phyloP scores from a whole-genome alignment of 2,113 vertebrate genomes.

The Merops nubicus region DNA sequence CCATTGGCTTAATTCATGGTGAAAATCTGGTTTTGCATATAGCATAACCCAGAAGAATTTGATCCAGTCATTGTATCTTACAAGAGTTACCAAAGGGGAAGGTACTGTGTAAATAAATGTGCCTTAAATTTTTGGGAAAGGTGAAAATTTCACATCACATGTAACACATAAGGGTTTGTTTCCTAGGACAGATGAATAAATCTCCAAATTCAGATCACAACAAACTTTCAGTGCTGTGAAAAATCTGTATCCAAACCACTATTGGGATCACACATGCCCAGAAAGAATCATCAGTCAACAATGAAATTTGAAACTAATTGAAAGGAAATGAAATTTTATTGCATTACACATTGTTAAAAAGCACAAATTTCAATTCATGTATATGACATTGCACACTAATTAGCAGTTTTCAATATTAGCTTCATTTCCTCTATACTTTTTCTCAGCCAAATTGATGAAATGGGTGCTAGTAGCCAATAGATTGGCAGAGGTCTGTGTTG shows the following conservation, averaged over 20 bases:
- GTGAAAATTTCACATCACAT: neutral
- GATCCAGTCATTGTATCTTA: neutral
- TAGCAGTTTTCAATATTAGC: neutral
- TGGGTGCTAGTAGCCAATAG: neutral
- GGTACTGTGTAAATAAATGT: neutral
- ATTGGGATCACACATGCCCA: accelerated
- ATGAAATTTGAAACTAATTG: too few relatives aligned
- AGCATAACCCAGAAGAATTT: neutral
- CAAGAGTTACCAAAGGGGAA: neutral
- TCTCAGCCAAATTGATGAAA: neutral
- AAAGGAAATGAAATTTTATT: neutral
- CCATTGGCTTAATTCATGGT: neutral
- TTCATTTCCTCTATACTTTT: neutral
- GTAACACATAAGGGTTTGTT: neutral
- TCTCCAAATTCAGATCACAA: neutral
- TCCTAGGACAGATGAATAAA: neutral
- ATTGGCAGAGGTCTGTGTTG: neutral
- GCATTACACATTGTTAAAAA: neutral
- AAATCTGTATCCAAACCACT: neutral
- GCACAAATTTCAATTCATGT: too few relatives aligned
- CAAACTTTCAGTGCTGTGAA: neutral
- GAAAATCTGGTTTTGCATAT: neutral
- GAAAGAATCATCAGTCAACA: neutral
- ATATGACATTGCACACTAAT: neutral
- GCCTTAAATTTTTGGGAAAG: neutral